A percentile compares a stretch with the other conserved stretches of the same genome.
phyloP scores from a whole-genome alignment of 1,140 invertebrate species.

The Heliconius nattereri region DNA sequence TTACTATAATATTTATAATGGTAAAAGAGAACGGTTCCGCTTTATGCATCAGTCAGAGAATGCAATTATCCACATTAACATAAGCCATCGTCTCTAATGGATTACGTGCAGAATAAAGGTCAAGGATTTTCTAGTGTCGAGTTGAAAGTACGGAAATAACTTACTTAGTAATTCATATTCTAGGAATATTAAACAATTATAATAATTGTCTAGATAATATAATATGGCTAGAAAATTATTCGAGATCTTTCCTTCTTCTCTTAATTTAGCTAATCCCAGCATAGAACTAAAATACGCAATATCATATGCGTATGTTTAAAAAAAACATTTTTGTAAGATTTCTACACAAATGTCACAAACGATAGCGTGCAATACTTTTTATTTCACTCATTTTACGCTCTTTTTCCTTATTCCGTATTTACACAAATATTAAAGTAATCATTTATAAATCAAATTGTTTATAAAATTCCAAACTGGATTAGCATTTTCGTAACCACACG shows the following conservation, averaged over 20 bases:
- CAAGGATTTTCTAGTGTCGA: conserved; percentile 33
- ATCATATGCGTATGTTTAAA: no score
- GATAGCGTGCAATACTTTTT: no score
- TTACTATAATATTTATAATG: not conserved
- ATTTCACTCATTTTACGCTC: no score
- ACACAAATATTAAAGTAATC: no score
- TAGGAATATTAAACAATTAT: conserved; percentile 12
- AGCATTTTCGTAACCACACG: no score
- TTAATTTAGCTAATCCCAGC: no score
- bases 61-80: conserved; percentile 48
- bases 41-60: conserved; percentile 41
- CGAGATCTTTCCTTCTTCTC: no score
- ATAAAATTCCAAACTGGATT: not conserved
- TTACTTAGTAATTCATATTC: conserved; percentile 13
- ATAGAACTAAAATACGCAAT: no score
- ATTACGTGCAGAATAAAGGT: conserved; percentile 41
- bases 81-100: conserved; percentile 41
- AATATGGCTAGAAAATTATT: no score
- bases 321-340: no score
- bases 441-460: not conserved
- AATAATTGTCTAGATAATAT: not conserved
- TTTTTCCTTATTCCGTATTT: no score
- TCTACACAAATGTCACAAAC: no score
- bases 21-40: conserved; percentile 34
- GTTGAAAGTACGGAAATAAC: conserved; percentile 33